Conservation (phyloP, 2,113 vertebrate species). For the Donacobius atricapilla region DNA sequence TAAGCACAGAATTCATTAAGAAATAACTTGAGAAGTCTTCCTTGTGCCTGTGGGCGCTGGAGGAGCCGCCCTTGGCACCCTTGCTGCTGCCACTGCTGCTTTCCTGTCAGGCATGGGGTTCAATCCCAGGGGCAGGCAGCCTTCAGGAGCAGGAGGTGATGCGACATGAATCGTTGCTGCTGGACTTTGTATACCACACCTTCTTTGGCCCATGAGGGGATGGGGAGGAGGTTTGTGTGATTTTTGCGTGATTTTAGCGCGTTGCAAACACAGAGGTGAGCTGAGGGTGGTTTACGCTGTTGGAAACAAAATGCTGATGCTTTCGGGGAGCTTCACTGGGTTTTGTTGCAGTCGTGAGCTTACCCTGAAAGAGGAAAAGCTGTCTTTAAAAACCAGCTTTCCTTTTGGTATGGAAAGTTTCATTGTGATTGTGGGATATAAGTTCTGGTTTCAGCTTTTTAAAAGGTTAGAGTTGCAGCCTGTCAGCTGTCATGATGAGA, state of each 20-base stretch:
- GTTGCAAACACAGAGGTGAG: background rate
- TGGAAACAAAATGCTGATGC: background rate
- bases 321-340: background rate
- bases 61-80: background rate
- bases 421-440: background rate
- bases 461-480: background rate
- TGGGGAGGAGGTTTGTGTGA: rapidly evolving
- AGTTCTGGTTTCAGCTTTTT: background rate
- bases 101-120: background rate
- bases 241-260: background rate
- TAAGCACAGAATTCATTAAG: background rate
- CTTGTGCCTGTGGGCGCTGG: background rate
- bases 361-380: background rate
- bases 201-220: background rate
- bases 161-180: background rate
- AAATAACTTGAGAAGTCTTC: background rate
- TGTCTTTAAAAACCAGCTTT: background rate
- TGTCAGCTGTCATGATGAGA: background rate
- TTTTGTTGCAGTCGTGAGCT: background rate
- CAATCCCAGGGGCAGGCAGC: background rate
- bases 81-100: background rate
- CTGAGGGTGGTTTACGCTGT: background rate
- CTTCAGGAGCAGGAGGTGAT: background rate
- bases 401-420: background rate
- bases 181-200: background rate